A percentile compares a stretch with the other conserved stretches of the same genome.
Evolutionary conservation across 1,140 invertebrate species (phyloP).

Genomic region (Drosophila quadrilineata): DNA sequence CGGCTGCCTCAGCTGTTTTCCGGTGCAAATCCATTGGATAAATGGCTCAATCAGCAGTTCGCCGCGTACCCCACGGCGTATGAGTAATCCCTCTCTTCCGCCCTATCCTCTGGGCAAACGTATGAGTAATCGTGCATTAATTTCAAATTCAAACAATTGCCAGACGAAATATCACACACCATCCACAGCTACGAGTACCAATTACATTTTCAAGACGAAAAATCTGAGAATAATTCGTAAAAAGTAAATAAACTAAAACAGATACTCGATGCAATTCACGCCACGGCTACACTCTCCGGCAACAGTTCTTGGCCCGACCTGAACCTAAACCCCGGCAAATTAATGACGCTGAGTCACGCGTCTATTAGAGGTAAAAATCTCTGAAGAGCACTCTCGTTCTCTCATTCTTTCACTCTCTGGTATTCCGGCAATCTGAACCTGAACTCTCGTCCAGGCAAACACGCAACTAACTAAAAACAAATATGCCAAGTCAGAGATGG

Average conservation of each 20-base stretch:
- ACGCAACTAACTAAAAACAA: too few relatives aligned
- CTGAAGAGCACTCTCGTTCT: neutral
- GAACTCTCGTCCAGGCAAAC: too few relatives aligned
- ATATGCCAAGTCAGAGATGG: neutral
- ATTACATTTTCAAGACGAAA: constrained; percentile 24
- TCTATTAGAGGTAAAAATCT: constrained; percentile 30
- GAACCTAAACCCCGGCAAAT: constrained; percentile 15
- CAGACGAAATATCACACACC: constrained; percentile 24
- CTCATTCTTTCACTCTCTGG: too few relatives aligned
- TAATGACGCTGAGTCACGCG: constrained; percentile 46
- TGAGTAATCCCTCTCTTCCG: constrained; percentile 44
- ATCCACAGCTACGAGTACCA: neutral
- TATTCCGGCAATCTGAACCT: neutral
- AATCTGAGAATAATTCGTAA: constrained; percentile 30
- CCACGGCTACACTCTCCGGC: too few relatives aligned
- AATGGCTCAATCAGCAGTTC: constrained; percentile 29
- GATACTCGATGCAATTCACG: constrained; percentile 25
- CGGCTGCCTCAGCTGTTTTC: constrained; percentile 15
- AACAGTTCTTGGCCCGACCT: too few relatives aligned
- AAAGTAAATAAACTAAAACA: constrained; percentile 50
- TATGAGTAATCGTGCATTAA: constrained; percentile 58
- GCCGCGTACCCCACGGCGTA: constrained; percentile 5
- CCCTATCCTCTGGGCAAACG: constrained; percentile 13
- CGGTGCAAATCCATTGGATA: constrained; percentile 25
- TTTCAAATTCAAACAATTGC: constrained; percentile 48